These are phyloP conservation scores for Pomatostomus ruficeps DNA, from an alignment of 2,113 vertebrate genomes.

Conservation along the genomic window DNA sequence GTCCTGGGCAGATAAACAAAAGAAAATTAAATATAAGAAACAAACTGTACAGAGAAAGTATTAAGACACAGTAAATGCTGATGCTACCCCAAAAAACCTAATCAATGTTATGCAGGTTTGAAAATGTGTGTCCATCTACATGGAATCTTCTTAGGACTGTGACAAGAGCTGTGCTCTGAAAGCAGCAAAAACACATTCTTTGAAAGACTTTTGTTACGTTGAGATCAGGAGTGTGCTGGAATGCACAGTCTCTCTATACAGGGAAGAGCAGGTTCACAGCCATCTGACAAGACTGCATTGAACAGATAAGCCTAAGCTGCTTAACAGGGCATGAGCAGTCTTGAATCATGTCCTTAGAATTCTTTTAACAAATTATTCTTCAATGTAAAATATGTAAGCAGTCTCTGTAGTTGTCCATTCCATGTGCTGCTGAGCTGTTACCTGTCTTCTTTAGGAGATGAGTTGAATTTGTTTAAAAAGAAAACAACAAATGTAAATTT, in stretches of 20 bases:
- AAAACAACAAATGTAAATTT: background rate
- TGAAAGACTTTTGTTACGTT: background rate
- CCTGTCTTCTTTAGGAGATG: background rate
- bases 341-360: background rate
- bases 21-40: background rate
- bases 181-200: background rate
- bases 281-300: background rate
- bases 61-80: background rate
- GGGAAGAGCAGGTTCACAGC: background rate
- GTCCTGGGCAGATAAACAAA: background rate
- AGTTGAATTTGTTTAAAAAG: background rate
- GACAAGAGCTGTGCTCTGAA: background rate
- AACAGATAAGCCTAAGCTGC: background rate
- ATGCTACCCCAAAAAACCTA: background rate
- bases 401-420: background rate
- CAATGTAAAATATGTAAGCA: background rate
- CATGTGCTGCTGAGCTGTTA: background rate
- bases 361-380: background rate
- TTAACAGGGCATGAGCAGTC: background rate
- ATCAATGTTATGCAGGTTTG: background rate
- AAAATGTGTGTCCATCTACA: background rate
- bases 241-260: background rate
- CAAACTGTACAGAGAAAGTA: background rate
- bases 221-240: background rate
- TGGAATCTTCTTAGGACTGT: background rate